Percentiles rank a stretch among this genome's conserved stretches.
Evolutionary conservation across 2,797 vertebrate species (phyloP).

Genomic region (Microtus californicus): DNA sequence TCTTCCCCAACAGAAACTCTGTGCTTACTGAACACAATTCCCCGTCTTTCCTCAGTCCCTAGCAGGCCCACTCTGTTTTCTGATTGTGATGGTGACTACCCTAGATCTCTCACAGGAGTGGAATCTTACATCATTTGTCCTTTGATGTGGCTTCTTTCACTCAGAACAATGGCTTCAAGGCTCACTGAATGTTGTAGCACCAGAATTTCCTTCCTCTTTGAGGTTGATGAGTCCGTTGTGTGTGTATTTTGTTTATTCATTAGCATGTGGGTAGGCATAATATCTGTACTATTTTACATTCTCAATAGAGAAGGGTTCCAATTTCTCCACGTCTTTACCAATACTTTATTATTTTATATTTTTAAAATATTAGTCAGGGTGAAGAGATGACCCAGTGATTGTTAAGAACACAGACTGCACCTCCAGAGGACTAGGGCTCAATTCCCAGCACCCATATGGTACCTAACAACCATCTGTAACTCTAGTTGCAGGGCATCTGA

Average conservation of each 20-base stretch:
- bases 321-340: neutral
- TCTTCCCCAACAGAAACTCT: constrained; percentile 12
- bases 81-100: neutral
- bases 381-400: neutral
- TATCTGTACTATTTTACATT: neutral
- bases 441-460: neutral
- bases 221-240: neutral
- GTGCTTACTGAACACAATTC: neutral
- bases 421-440: neutral
- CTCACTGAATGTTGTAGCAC: neutral
- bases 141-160: neutral
- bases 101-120: neutral
- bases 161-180: neutral
- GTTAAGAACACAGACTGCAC: neutral
- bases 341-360: neutral
- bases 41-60: too few species aligned
- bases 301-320: neutral
- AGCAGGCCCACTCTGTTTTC: neutral
- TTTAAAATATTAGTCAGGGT: neutral
- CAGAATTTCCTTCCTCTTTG: neutral
- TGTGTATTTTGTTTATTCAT: neutral
- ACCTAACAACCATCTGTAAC: neutral
- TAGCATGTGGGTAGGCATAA: neutral
- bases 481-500: neutral
- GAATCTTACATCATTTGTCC: neutral